phyloP scores from a whole-genome alignment of 2,888 invertebrate genomes.

The Chymomyza amoena region DNA sequence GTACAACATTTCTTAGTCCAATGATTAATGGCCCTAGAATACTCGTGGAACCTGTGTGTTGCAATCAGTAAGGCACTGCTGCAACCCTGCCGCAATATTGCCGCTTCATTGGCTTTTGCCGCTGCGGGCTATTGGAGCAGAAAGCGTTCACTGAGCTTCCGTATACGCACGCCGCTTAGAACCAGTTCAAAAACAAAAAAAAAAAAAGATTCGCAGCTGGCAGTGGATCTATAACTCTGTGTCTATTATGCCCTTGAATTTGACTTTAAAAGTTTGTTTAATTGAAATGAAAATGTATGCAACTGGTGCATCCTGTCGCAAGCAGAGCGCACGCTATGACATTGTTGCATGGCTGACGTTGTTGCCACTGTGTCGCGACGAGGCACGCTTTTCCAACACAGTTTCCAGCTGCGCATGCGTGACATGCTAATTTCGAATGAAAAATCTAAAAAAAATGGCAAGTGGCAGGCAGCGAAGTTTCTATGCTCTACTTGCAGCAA shows the following conservation, averaged over 20 bases:
- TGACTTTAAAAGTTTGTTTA: slow-evolving; percentile 27
- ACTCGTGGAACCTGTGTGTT: slow-evolving; percentile 8
- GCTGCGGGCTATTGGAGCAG: slow-evolving; percentile 60
- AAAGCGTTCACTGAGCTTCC: slow-evolving; percentile 56
- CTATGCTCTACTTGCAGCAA: neutral
- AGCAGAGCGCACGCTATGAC: slow-evolving; percentile 9
- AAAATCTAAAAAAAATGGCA: slow-evolving; percentile 14
- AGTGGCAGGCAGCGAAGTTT: slow-evolving; percentile 13
- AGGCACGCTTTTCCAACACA: slow-evolving; percentile 37
- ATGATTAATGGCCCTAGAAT: slow-evolving; percentile 64
- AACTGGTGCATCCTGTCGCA: slow-evolving; percentile 64
- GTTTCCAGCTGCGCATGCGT: slow-evolving; percentile 51
- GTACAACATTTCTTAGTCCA: slow-evolving; percentile 58
- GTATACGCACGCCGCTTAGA: slow-evolving; percentile 23
- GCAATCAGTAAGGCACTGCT: slow-evolving; percentile 35
- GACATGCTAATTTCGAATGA: slow-evolving; percentile 55
- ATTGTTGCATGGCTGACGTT: slow-evolving; percentile 15
- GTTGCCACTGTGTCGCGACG: slow-evolving; percentile 71
- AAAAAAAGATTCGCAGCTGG: neutral
- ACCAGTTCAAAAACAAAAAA: neutral
- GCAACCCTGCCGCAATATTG: slow-evolving; percentile 24
- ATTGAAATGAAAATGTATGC: slow-evolving; percentile 53
- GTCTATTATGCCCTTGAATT: slow-evolving; percentile 18
- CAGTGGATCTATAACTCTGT: neutral
- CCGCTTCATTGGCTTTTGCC: slow-evolving; percentile 61